Conservation (phyloP, 2,113 vertebrate genomes). For the Paedocypris sp. region DNA sequence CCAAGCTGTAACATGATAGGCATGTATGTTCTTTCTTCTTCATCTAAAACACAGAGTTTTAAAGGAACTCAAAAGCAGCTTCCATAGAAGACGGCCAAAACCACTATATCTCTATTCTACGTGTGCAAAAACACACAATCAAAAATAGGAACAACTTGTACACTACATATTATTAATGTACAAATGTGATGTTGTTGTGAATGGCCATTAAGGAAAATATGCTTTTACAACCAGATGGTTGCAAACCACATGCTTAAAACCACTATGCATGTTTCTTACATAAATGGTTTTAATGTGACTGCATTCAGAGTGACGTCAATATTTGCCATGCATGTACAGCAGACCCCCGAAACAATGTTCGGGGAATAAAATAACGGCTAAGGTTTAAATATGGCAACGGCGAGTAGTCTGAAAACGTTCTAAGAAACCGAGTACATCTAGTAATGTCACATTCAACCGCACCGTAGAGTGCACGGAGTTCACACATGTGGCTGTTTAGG, state of each 20-base stretch:
- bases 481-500: neutral
- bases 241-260: too few species aligned
- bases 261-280: too few species aligned
- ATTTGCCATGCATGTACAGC: neutral
- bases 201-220: too few species aligned
- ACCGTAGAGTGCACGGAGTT: neutral
- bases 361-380: neutral
- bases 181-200: too few species aligned
- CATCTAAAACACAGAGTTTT: neutral
- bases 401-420: neutral
- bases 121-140: too few species aligned
- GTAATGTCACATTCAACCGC: neutral
- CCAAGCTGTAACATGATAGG: constrained; percentile 4
- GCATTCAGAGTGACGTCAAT: too few species aligned
- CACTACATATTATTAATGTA: too few species aligned
- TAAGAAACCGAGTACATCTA: neutral
- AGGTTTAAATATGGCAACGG: neutral
- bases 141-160: too few species aligned
- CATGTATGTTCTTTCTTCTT: neutral
- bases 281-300: too few species aligned
- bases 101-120: too few species aligned
- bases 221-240: too few species aligned
- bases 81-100: neutral
- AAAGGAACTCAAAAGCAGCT: neutral
- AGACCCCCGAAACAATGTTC: neutral